Conservation (phyloP, 2,888 invertebrate genomes). For the Pristionchus fissidentatus region DNA sequence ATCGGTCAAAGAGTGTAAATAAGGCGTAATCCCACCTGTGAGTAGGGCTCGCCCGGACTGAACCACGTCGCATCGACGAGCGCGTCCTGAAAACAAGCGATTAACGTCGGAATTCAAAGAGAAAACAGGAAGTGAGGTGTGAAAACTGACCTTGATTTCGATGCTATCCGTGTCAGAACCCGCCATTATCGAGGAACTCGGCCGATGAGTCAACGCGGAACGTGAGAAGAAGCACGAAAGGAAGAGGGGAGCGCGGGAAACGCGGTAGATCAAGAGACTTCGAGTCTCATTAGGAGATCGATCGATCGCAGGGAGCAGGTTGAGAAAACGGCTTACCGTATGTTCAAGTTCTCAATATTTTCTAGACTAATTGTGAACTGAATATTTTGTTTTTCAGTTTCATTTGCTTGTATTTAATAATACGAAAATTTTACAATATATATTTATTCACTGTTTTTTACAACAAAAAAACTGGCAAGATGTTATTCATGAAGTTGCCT, state of each 20-base stretch:
- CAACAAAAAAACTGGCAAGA: background rate
- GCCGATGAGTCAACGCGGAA: background rate
- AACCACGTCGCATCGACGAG: conserved; percentile 46
- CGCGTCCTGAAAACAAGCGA: conserved; percentile 30
- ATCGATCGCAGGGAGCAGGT: too few relatives aligned
- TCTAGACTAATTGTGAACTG: background rate
- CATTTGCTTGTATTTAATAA: background rate
- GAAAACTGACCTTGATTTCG: conserved; percentile 30
- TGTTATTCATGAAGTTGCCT: too few relatives aligned
- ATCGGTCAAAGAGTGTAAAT: background rate
- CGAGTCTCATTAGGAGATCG: background rate
- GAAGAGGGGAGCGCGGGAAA: background rate
- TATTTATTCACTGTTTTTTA: conserved; percentile 8
- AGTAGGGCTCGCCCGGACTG: conserved; percentile 42
- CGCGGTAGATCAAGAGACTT: background rate
- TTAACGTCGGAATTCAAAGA: background rate
- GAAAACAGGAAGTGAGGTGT: background rate
- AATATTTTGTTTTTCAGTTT: background rate
- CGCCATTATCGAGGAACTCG: conserved; percentile 13
- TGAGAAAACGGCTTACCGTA: background rate
- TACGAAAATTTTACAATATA: background rate
- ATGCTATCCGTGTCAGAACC: conserved; percentile 46
- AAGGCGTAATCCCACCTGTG: conserved; percentile 39
- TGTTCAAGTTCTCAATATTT: background rate
- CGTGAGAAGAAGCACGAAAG: background rate